These are phyloP conservation scores for Ophion costatus DNA, from an alignment of 2,888 invertebrate species.

Conservation along the genomic window DNA sequence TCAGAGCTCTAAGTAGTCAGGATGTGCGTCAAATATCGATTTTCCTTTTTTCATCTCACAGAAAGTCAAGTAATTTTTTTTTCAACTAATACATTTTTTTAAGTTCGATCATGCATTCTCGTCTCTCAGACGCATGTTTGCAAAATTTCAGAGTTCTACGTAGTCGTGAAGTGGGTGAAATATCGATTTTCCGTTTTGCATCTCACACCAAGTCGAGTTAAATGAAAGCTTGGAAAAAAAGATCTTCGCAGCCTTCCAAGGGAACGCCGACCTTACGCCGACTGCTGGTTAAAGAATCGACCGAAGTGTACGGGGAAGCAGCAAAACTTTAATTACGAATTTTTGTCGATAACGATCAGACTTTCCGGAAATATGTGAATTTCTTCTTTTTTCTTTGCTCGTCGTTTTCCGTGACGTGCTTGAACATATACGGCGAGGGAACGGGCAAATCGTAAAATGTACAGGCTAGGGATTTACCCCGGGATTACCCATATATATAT, in stretches of 20 bases:
- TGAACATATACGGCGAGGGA: not conserved
- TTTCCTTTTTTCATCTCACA: too few species aligned
- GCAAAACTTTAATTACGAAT: not conserved
- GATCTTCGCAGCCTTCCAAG: too few species aligned
- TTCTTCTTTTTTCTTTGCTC: not conserved
- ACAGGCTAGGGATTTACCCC: slow-evolving; percentile 14
- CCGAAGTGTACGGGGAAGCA: not conserved
- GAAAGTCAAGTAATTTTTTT: too few species aligned
- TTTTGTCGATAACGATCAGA: not conserved
- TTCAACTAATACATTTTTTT: too few species aligned
- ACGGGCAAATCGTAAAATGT: slow-evolving; percentile 28
- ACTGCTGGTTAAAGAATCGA: not conserved
- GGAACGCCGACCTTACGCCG: not conserved
- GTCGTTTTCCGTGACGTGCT: not conserved
- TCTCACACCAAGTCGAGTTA: too few species aligned
- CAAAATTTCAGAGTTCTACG: too few species aligned
- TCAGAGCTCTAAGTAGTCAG: too few species aligned
- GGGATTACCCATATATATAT: slow-evolving; percentile 4
- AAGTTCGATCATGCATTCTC: too few species aligned
- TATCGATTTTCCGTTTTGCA: too few species aligned
- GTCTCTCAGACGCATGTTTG: too few species aligned
- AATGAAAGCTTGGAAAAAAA: not conserved
- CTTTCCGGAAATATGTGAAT: slow-evolving; percentile 12
- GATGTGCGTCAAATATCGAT: too few species aligned
- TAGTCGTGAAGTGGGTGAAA: too few species aligned